phyloP scores from a whole-genome alignment of 2,888 invertebrate species.

The Acronicta psi region DNA sequence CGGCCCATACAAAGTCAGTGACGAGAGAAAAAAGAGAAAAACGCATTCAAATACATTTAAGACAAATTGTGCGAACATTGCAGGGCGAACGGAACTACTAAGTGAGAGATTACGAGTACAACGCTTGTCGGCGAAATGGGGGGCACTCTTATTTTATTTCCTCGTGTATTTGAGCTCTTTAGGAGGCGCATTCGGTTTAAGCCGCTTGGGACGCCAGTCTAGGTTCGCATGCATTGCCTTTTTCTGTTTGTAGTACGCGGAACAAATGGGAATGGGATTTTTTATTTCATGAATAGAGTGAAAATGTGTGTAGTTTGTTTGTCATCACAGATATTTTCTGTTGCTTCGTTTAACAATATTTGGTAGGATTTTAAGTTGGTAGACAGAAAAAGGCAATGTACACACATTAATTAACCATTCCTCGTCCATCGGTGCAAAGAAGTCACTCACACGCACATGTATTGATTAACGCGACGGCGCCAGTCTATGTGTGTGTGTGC shows the following conservation, averaged over 20 bases:
- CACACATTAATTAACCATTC: slow-evolving; percentile 55
- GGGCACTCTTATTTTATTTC: slow-evolving; percentile 83
- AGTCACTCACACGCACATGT: slow-evolving; percentile 92
- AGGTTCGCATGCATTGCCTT: slow-evolving; percentile 81
- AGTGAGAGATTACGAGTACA: slow-evolving; percentile 89
- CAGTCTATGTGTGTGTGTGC: slow-evolving; percentile 85
- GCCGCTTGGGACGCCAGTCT: slow-evolving; percentile 81
- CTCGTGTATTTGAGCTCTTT: slow-evolving; percentile 85
- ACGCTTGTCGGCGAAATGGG: slow-evolving; percentile 85
- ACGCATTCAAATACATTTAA: slow-evolving; percentile 90
- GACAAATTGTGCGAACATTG: slow-evolving; percentile 89
- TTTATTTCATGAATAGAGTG: slow-evolving; percentile 67
- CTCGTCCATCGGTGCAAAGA: slow-evolving; percentile 73
- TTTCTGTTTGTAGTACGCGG: slow-evolving; percentile 73
- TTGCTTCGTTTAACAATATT: slow-evolving; percentile 40
- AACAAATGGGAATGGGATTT: slow-evolving; percentile 66
- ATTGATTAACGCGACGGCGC: slow-evolving; percentile 90
- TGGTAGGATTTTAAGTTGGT: slow-evolving; percentile 30
- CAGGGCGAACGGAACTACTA: slow-evolving; percentile 89
- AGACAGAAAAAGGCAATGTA: slow-evolving; percentile 74
- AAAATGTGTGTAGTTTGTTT: slow-evolving; percentile 56
- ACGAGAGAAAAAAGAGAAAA: slow-evolving; percentile 90
- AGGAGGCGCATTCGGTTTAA: slow-evolving; percentile 82
- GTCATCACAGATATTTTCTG: slow-evolving; percentile 49
- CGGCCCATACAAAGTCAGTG: slow-evolving; percentile 92